Conservation (phyloP, 2,797 vertebrate genomes). For the Spatula versicolor region DNA sequence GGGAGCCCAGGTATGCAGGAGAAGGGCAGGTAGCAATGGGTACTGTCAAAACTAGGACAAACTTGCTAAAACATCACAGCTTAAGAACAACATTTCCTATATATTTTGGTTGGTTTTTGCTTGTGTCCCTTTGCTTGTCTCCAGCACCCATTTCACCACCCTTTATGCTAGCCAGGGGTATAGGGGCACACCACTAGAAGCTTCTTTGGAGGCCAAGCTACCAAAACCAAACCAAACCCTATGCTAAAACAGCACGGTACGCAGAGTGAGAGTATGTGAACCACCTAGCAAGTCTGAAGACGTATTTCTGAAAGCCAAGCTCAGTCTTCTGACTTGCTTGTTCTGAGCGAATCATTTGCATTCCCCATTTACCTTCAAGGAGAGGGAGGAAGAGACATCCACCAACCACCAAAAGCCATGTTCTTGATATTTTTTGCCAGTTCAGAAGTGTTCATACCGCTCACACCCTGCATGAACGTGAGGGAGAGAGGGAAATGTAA, state of each 20-base stretch:
- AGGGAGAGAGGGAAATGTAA: not conserved
- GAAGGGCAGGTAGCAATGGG: not conserved
- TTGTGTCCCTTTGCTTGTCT: not conserved
- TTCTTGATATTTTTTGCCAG: not conserved
- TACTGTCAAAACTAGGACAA: not conserved
- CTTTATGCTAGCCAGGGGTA: not conserved
- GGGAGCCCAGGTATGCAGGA: accelerated
- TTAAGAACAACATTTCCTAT: not conserved
- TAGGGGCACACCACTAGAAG: not conserved
- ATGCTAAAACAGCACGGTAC: not conserved
- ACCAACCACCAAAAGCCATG: accelerated
- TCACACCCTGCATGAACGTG: too few relatives aligned
- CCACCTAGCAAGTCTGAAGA: not conserved
- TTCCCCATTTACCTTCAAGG: not conserved
- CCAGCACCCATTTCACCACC: not conserved
- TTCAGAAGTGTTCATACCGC: not conserved
- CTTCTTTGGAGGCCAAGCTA: not conserved
- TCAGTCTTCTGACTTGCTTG: not conserved
- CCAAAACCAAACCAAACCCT: not conserved
- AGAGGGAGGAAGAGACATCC: not conserved
- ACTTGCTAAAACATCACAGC: not conserved
- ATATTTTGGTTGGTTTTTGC: not conserved
- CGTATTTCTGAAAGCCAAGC: not conserved
- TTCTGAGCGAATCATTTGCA: not conserved
- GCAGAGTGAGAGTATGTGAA: not conserved